phyloP scores from a whole-genome alignment of 2,797 vertebrate species.

The Anabas testudineus region DNA sequence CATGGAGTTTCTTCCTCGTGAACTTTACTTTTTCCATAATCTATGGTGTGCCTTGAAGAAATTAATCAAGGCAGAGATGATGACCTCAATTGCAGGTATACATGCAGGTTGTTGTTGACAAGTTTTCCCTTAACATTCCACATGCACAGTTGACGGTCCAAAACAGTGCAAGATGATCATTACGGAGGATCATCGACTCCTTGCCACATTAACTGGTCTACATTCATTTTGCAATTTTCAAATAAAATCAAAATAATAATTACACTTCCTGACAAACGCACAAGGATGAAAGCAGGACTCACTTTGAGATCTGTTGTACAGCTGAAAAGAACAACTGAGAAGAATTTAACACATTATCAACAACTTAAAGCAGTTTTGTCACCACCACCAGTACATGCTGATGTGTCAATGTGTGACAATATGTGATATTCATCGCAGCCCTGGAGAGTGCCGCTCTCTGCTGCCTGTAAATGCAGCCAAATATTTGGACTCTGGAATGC shows the following conservation, averaged over 20 bases:
- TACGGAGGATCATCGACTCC: background rate
- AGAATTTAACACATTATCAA: slow-evolving; percentile 48
- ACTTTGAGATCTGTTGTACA: slow-evolving; percentile 17
- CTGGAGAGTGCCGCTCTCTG: slow-evolving; percentile 43
- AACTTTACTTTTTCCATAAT: too few species aligned
- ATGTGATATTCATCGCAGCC: slow-evolving; percentile 71
- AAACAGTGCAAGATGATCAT: too few species aligned
- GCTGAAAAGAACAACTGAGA: slow-evolving; percentile 29
- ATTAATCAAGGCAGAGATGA: too few species aligned
- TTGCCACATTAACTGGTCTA: background rate
- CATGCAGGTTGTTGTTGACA: too few species aligned
- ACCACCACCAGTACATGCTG: slow-evolving; percentile 16
- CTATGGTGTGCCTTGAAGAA: too few species aligned
- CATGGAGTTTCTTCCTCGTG: too few species aligned
- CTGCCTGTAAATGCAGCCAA: slow-evolving; percentile 63
- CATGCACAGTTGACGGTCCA: too few species aligned
- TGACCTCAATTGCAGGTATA: too few species aligned
- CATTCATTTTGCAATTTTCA: background rate
- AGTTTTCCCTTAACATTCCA: too few species aligned
- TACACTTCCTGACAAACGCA: background rate
- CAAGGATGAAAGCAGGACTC: background rate
- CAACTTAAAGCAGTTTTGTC: slow-evolving; percentile 50
- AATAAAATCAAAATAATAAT: too few species aligned
- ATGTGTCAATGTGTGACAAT: slow-evolving; percentile 53
- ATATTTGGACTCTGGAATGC: slow-evolving; percentile 73